Base-by-base conservation (phyloP, 2,113 vertebrate genomes). In the Dendropsophus ebraccatus region DNA sequence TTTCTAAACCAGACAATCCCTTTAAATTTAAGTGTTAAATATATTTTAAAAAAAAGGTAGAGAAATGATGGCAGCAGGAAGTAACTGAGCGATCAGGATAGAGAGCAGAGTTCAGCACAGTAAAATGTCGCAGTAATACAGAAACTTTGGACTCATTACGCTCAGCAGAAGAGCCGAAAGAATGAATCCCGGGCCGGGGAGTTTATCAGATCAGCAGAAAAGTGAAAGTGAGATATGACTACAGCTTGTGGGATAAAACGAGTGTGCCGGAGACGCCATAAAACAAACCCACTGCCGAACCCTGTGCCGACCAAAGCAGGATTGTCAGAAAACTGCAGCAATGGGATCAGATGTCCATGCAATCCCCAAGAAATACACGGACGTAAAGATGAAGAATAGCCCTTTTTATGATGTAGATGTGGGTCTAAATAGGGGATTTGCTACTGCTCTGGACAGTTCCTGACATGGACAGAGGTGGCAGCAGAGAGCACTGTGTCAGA, bases 81-180 rank as follows among this genome's bases (percentile, higher is more conserved):
- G 56, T 47, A 16, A 47, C 16, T 45, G 25, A 65, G 58, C 19
- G 17, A 77, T 23, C 54, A 60, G 54, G 54, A n/a, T 47, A 25
- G 56, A 16, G 32, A 52, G 62, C 67, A 56, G 50, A 41, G 65
- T 73, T 56, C 81, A 83, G 49, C 32, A 56, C 69, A 52, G 5
- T 41, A 54, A 47, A 30, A 28, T 82, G 47, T 52, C 16, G 10
- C 45, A 28, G n/a, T 37, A 69, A 47, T 50, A 7, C 16, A 4
- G 23, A n/a, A 21, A 83, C 81, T 83, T 83, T 72, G 81, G 30
- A 83, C 81, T 83, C 81, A 83, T 83, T 82, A 81, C 28, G 37
- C n/a, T 67, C 35, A 45, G 6, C 25, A 17, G 14, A 67, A 23
- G n/a, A 65, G 37, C 41, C 25, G 37, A 65, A 25, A 67, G 19